Evolutionary conservation across 2,113 vertebrate species (phyloP).

Genomic region (Lophochroa leadbeateri): DNA sequence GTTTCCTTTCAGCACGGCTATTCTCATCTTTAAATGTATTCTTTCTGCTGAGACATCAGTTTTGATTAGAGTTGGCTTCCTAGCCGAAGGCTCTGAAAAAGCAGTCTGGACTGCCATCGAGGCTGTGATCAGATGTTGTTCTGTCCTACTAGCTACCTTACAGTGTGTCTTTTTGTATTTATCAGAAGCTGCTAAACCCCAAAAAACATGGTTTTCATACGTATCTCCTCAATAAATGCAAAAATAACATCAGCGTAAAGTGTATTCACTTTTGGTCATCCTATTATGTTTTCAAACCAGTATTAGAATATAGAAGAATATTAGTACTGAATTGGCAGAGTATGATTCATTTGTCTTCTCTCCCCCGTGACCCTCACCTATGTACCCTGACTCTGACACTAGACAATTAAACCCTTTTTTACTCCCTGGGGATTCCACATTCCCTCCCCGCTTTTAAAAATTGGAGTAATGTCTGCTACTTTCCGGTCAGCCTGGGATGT

Average conservation of each 20-base stretch:
- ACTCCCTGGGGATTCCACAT: not conserved
- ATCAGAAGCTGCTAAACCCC: not conserved
- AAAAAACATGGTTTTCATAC: not conserved
- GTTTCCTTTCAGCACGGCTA: not conserved
- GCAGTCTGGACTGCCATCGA: not conserved
- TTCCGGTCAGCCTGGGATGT: not conserved
- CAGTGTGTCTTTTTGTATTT: not conserved
- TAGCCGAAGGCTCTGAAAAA: not conserved
- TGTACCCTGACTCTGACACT: not conserved
- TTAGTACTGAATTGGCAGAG: not conserved
- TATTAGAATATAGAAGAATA: not conserved
- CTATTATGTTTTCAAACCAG: not conserved
- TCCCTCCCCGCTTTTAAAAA: not conserved
- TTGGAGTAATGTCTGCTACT: not conserved
- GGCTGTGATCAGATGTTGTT: conserved; percentile 4
- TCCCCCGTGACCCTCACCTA: not conserved
- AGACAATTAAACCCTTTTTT: not conserved
- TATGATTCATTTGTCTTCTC: not conserved
- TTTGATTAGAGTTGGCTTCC: conserved; percentile 29
- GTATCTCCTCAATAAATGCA: not conserved
- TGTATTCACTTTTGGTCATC: not conserved
- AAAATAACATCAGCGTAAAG: not conserved
- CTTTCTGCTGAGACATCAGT: conserved; percentile 34
- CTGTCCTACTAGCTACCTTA: not conserved
- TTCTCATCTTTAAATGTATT: not conserved